Conservation (phyloP, 37 sponge, comb jelly and placozoan species). For the Agelas oroides region DNA sequence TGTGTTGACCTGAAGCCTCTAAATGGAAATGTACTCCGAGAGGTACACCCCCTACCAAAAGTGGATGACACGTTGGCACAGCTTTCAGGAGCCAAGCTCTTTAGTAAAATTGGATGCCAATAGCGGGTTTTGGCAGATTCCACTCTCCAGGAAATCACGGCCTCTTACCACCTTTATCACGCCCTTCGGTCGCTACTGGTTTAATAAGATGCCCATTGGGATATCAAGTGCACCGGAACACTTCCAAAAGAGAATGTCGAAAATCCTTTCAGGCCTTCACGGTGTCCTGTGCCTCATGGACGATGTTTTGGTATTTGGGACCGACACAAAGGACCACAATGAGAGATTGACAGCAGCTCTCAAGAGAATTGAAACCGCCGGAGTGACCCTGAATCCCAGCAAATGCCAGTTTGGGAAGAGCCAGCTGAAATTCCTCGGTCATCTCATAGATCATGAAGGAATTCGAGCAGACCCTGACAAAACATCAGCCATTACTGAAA, state of each 20-base stretch:
- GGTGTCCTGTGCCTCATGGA: slow-evolving; percentile 47
- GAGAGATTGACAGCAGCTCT: slow-evolving; percentile 27
- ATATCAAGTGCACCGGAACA: slow-evolving; percentile 30
- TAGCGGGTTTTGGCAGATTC: no score
- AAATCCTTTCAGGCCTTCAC: slow-evolving; percentile 31
- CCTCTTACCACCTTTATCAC: no score
- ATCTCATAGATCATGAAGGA: slow-evolving; percentile 30
- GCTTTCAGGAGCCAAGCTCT: no score
- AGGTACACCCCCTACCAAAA: no score
- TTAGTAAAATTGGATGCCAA: no score
- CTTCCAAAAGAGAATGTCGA: slow-evolving; percentile 42
- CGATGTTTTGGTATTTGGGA: slow-evolving; percentile 32
- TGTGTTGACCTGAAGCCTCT: no score
- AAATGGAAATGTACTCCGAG: no score
- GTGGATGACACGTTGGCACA: no score
- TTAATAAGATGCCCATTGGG: slow-evolving; percentile 44
- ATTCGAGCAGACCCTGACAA: slow-evolving; percentile 49
- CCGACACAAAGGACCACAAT: slow-evolving; percentile 17
- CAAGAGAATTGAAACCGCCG: slow-evolving; percentile 9
- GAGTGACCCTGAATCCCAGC: slow-evolving; percentile 39
- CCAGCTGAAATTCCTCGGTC: no score
- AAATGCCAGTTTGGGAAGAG: slow-evolving; percentile 28
- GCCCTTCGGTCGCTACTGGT: slow-evolving; percentile 49
- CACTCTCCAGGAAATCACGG: no score
- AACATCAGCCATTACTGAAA: slow-evolving; percentile 29